phyloP scores from a whole-genome alignment of 23 tunicate genomes.

The Phallusia fumigata region DNA sequence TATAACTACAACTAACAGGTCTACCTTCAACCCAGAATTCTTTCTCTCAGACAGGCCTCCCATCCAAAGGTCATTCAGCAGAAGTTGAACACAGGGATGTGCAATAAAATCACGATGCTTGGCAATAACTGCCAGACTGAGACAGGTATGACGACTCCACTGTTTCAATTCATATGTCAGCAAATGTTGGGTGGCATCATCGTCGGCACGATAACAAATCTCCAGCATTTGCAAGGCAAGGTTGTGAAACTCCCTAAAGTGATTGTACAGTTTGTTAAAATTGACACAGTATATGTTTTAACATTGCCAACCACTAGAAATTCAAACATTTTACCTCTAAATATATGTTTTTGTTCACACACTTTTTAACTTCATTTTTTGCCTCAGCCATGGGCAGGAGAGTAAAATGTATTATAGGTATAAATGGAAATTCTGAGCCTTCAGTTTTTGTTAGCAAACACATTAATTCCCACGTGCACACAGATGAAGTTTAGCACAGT shows the following conservation, averaged over 20 bases:
- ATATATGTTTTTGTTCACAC: too few relatives aligned
- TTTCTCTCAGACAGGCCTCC: constrained; percentile 88
- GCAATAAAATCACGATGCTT: constrained; percentile 94
- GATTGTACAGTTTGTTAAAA: too few relatives aligned
- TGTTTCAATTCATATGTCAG: constrained; percentile 96
- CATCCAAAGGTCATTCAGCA: constrained; percentile 97
- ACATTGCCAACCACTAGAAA: too few relatives aligned
- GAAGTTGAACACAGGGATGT: constrained; percentile 91
- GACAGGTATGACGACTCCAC: constrained; percentile 93
- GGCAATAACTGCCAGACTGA: constrained; percentile 87
- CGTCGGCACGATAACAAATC: constrained; percentile 89
- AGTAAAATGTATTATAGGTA: too few relatives aligned
- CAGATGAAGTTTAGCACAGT: too few relatives aligned
- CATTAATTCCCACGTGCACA: too few relatives aligned
- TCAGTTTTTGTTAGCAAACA: too few relatives aligned
- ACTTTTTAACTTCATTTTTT: too few relatives aligned
- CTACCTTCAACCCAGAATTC: constrained; percentile 72
- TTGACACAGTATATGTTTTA: too few relatives aligned
- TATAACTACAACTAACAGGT: background rate
- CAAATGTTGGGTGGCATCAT: constrained; percentile 83
- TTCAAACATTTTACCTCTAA: too few relatives aligned
- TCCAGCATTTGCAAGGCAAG: constrained; percentile 78
- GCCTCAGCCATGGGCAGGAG: too few relatives aligned
- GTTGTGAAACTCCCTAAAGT: constrained; percentile 66
- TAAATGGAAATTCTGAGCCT: too few relatives aligned